Evolutionary conservation across 2,888 invertebrate species (phyloP), one percentile per base, ranked within the genome.

Genomic region (Papilio protenor): DNA sequence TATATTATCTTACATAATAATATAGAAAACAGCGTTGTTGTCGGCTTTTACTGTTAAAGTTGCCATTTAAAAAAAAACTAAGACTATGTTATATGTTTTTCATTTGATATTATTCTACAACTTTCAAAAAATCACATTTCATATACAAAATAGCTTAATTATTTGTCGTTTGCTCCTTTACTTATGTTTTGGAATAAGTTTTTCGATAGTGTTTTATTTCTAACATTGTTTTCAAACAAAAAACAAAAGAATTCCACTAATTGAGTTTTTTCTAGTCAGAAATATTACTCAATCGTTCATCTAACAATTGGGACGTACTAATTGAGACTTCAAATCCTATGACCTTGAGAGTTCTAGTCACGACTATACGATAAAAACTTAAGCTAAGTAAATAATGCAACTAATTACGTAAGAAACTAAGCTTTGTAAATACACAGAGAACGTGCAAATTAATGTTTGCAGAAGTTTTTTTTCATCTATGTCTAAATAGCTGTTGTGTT

Each of bases 331-430:
- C 66, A 40, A 5, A 33, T 40, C 4, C 66, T 5, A 23, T 66
- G 66, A 66, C 66, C 40, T 66, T 66, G 66, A 66, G 10, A 11
- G 3, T 66, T 18, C 18, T 11, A 66, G 40, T 40, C 66, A 66
- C 66, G 66, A 66, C 33, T 66, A 64, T 64, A 40, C 18, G 18
- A 66, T 66, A 66, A 66, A 66, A 66, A 66, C 61, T 27, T 61
- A 18, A 5, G n/a, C 40, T n/a, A 40, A 40, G 18, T 66, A 66
- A 64, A 64, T 64, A 64, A 33, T 16, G 27, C 12, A 23, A 66
- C 40, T 40, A n/a, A 66, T 66, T 66, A 40, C 40, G n/a, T 10
- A 18, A 64, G 3, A 66, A 66, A 66, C 66, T 66, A 40, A 66
- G 66, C 18, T 66, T 66, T n/a, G 16, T 64, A 64, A n/a, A 61